A percentile compares a stretch with the other conserved stretches of the same genome.
These are phyloP conservation scores for Cheirogaleus medius DNA, from an alignment of 2,113 vertebrate genomes.

Conservation along the genomic window DNA sequence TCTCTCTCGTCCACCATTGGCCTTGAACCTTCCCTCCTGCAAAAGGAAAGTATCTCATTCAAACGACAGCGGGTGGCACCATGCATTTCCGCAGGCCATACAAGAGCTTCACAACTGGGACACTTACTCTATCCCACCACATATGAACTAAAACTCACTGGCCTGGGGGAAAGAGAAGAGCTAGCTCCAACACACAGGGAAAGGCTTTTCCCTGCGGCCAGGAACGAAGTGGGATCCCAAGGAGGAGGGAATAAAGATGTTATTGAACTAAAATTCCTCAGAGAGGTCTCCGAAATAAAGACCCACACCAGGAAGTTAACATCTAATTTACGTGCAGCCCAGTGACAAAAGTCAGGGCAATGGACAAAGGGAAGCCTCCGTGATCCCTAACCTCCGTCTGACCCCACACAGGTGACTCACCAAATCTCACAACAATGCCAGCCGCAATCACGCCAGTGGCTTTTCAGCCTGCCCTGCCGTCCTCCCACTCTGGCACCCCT, in stretches of 20 bases:
- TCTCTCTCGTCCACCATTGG: constrained; percentile 87
- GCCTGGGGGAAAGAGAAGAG: not conserved
- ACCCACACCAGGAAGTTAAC: not conserved
- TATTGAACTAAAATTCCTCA: not conserved
- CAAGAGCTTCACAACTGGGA: not conserved
- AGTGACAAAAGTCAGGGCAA: not conserved
- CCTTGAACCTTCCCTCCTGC: constrained; percentile 89
- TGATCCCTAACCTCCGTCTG: not conserved
- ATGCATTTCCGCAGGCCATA: not conserved
- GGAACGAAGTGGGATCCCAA: not conserved
- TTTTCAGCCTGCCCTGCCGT: not conserved
- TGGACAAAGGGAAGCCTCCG: not conserved
- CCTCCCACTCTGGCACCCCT: not conserved
- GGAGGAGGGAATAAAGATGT: not conserved
- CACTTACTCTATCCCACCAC: not conserved
- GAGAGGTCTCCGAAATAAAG: not conserved
- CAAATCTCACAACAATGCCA: not conserved
- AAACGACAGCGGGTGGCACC: not conserved
- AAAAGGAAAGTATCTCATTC: not conserved
- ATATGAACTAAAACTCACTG: not conserved
- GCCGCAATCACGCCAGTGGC: not conserved
- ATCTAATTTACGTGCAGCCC: not conserved
- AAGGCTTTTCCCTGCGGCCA: not conserved
- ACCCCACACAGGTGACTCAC: not conserved
- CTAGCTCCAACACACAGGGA: not conserved